Base-by-base conservation (phyloP, 2,888 invertebrate species). In the Thera britannica region DNA sequence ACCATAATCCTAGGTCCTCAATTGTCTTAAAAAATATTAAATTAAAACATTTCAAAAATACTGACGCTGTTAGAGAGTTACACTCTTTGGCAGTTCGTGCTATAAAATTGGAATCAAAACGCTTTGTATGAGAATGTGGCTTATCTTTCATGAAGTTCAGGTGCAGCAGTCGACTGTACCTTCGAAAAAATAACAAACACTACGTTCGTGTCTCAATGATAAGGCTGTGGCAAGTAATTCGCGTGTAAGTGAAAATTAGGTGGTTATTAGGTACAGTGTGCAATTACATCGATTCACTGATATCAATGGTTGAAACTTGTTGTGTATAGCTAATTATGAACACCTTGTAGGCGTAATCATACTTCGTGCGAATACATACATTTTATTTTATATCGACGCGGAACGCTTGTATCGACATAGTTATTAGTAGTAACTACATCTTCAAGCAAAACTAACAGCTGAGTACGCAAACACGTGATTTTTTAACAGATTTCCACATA, bases 241-340 rank as follows among this genome's bases (percentile, higher is more conserved):
- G 77, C 80, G 81, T 77, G 81, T 83, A 83, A 84, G 83, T 85
- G 84, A 85, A 85, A 85, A 86, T 83, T 83, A 81, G 79, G 79
- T 79, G 70, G 74, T 77, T 74, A 78, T 79, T 77, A 23, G 23
- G 0, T 23, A 80, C 65, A 78, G 75, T 77, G 73, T 74, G 76
- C 79, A 83, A 85, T 86, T 86, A 84, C 75, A 72, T 67, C 73
- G 83, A 85, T 83, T 84, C 80, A 77, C 78, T 74, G 82, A 82
- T 83, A 84, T 79, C 76, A 75, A 77, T 79, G 74, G 41, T 57
- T 65, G 61, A 57, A 61, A 56, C 63, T 67, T 48, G 34, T 65
- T 63, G 66, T 66, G 60, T 48, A 57, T 58, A 46, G 71, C 68
- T 79, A 83, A 85, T 87, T 85, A 79, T 71, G 69, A 75, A 83